Evolutionary conservation across 1,140 invertebrate species (phyloP), one percentile per base, ranked within the genome.

Genomic region (Diabrotica virgifera): DNA sequence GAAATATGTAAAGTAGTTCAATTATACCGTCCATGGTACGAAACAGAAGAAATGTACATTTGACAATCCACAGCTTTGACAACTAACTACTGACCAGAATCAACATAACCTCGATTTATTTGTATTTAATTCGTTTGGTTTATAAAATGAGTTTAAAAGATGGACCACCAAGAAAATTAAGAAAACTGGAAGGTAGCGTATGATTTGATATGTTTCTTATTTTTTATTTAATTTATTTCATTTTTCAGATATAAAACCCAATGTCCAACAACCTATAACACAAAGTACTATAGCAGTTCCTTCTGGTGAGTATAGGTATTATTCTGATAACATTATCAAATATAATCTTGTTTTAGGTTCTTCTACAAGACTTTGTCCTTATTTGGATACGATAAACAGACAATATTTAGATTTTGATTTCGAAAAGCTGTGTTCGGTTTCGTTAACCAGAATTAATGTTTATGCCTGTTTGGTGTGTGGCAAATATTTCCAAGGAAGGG

Each of bases 401-500:
- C 94, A 96, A 77, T 89, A 98, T 69, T 82, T 99, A 57, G 98
- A 99, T 82, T 99, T 99, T 86, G 98, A 99, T 84, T 99, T 99
- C 86, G 98, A 99, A 80, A 99, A 99, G 80, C 81, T 99, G 5
- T 99, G 98, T 79, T 99, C 96, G 0, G 90, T 99, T 14, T 98
- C 97, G 5, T 80, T 99, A 52, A 98, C 96, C 0, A 90, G 98
- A 76, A 97, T 99, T 60, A 99, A 99, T 85, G 97, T 99, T 24
- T 99, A 99, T 81, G 97, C 97, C n/a, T 99, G 98, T 79, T 83
- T 99, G 38, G 96, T 99, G 3, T 99, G 98, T 82, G 98, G 98
- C 14, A 99, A 99, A 83, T 99, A 99, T 80, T 99, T 99, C 77
- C 98, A 90, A 91, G 96, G 97, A 0, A 85, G 98, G 79, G 98